phyloP scores from a whole-genome alignment of 2,888 invertebrate genomes.

The Drosophila kambysellisi region DNA sequence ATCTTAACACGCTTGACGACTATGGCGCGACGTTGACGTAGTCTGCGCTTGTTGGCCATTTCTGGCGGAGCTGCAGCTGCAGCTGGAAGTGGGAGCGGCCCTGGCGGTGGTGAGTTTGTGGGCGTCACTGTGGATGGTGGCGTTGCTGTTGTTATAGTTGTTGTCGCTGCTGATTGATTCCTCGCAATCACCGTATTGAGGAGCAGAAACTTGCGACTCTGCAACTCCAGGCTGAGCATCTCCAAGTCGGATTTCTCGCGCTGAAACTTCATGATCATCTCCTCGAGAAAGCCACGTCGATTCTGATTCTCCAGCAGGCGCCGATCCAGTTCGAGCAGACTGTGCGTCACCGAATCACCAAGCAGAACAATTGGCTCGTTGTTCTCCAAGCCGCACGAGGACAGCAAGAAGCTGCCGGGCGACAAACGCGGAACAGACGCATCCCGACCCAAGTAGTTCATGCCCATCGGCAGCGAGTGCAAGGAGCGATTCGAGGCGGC shows the following conservation, averaged over 20 bases:
- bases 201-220: conserved; percentile 82
- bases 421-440: conserved; percentile 27
- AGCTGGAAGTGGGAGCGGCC: conserved; percentile 5
- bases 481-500: neutral
- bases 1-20: conserved; percentile 37
- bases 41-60: neutral
- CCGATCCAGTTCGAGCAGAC: conserved; percentile 82
- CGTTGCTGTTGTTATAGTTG: neutral
- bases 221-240: conserved; percentile 79
- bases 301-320: conserved; percentile 83
- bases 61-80: neutral
- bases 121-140: too few species aligned
- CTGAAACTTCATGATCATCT: conserved; percentile 83
- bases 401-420: conserved; percentile 14
- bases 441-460: conserved; percentile 44
- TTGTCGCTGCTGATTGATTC: neutral
- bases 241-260: conserved; percentile 84
- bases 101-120: too few species aligned
- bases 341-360: conserved; percentile 71
- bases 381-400: conserved; percentile 30
- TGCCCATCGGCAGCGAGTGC: conserved; percentile 19
- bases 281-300: conserved; percentile 83
- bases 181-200: conserved; percentile 71
- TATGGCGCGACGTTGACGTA: conserved; percentile 25
- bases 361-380: conserved; percentile 59